phyloP scores from a whole-genome alignment of 1,140 invertebrate genomes.

The Rhizoglyphus robini region DNA sequence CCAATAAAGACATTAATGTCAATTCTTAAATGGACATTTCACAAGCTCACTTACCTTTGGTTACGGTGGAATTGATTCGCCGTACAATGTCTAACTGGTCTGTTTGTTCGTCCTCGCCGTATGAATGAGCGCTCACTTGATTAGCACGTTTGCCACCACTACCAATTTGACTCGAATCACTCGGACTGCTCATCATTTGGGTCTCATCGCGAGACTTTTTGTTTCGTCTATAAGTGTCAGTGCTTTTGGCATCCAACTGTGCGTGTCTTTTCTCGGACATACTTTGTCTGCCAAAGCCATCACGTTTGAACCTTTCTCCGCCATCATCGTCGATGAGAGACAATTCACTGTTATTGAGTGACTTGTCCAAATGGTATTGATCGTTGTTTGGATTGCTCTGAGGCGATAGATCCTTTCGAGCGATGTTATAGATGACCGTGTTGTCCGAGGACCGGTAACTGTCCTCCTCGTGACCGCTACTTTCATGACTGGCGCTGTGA shows the following conservation, averaged over 20 bases:
- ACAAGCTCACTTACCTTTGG: not conserved
- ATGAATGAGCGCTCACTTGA: not conserved
- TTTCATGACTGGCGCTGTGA: not conserved
- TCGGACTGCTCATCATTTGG: slow-evolving; percentile 1
- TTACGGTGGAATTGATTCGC: not conserved
- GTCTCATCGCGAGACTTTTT: slow-evolving; percentile 49
- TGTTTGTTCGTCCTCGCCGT: slow-evolving; percentile 5
- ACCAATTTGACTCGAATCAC: not conserved
- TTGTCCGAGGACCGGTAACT: slow-evolving; percentile 15
- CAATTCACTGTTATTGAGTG: slow-evolving; percentile 8
- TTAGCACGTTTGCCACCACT: not conserved
- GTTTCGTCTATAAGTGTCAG: slow-evolving; percentile 84
- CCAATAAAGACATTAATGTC: too few species aligned
- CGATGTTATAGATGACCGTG: slow-evolving; percentile 13
- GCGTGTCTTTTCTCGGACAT: slow-evolving; percentile 95
- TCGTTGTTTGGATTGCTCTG: slow-evolving; percentile 1
- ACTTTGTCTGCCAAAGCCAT: slow-evolving; percentile 83
- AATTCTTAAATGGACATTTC: not conserved
- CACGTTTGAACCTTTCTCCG: slow-evolving; percentile 38
- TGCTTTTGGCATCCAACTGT: slow-evolving; percentile 79
- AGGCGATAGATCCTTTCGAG: not conserved
- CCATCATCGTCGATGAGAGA: slow-evolving; percentile 16
- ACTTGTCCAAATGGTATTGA: not conserved
- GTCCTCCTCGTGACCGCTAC: not conserved
- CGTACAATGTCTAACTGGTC: slow-evolving; percentile 2